Percentiles rank a stretch among this genome's conserved stretches.
These are phyloP conservation scores for Gonocerus acuteangulatus DNA, from an alignment of 2,888 invertebrate species.

Conservation along the genomic window DNA sequence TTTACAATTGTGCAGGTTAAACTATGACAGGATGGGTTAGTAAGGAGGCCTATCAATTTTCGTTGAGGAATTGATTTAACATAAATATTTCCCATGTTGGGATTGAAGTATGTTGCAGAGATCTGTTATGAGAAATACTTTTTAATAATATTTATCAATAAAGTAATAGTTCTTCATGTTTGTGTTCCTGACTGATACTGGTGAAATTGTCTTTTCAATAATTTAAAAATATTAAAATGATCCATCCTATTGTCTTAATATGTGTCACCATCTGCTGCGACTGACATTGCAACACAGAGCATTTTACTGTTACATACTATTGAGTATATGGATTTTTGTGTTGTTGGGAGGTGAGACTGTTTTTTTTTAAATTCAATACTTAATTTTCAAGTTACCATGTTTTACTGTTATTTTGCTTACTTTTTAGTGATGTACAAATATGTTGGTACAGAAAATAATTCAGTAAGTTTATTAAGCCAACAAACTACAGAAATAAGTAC, in stretches of 20 bases:
- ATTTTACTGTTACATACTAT: slow-evolving; percentile 70
- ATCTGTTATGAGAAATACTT: too few species aligned
- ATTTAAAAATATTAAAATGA: neutral
- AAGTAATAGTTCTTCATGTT: too few species aligned
- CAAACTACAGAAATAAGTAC: slow-evolving; percentile 45
- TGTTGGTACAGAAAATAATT: slow-evolving; percentile 52
- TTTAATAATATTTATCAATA: too few species aligned
- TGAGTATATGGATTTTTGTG: slow-evolving; percentile 74
- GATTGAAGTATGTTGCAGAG: too few species aligned
- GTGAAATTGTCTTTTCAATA: neutral
- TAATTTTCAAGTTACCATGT: neutral
- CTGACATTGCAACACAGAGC: slow-evolving; percentile 65
- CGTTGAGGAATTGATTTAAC: too few species aligned
- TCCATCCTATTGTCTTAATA: neutral
- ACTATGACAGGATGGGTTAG: too few species aligned
- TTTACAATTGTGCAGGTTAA: neutral
- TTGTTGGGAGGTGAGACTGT: slow-evolving; percentile 58
- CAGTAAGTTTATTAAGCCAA: slow-evolving; percentile 44
- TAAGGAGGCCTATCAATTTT: too few species aligned
- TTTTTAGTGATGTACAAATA: slow-evolving; percentile 70
- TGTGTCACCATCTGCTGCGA: slow-evolving; percentile 39
- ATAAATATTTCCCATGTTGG: too few species aligned
- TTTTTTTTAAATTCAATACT: neutral
- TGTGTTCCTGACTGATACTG: too few species aligned
- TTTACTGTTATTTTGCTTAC: slow-evolving; percentile 8